Evolutionary conservation across 2,113 vertebrate species (phyloP).

Genomic region (Onychostruthus taczanowskii): DNA sequence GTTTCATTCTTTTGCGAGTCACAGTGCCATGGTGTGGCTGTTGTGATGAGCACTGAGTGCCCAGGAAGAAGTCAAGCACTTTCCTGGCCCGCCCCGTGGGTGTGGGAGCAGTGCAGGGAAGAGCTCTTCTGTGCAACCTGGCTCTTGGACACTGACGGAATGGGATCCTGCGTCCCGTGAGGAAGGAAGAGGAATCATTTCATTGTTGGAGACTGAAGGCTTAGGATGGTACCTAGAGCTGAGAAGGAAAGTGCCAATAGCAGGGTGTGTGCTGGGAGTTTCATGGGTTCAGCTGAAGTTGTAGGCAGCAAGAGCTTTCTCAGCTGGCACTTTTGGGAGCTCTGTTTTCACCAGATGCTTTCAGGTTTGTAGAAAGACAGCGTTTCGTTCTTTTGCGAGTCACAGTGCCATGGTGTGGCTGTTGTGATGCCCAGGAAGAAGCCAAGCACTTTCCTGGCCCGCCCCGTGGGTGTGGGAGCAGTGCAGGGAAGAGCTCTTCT

Average conservation of each 20-base stretch:
- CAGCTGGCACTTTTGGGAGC: not conserved
- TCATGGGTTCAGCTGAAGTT: not conserved
- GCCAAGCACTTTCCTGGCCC: not conserved
- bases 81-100: not conserved
- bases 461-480: not conserved
- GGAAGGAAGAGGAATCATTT: too few relatives aligned
- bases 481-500: not conserved
- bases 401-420: not conserved
- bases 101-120: not conserved
- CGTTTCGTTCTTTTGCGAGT: not conserved
- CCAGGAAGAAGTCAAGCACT: too few relatives aligned
- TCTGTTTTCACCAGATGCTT: not conserved
- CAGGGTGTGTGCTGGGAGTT: not conserved
- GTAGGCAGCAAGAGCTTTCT: not conserved
- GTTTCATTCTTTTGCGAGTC: not conserved
- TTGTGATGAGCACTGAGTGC: not conserved
- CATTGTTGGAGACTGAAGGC: not conserved
- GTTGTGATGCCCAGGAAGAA: not conserved
- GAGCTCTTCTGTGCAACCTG: not conserved
- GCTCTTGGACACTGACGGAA: fast-evolving
- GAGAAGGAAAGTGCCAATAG: not conserved
- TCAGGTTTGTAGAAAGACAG: not conserved
- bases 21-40: not conserved
- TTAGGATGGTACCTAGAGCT: not conserved
- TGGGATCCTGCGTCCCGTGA: not conserved